A percentile compares a stretch with the other conserved stretches of the same genome.
phyloP scores from a whole-genome alignment of 2,888 invertebrate genomes.

The Drosophila cognata region DNA sequence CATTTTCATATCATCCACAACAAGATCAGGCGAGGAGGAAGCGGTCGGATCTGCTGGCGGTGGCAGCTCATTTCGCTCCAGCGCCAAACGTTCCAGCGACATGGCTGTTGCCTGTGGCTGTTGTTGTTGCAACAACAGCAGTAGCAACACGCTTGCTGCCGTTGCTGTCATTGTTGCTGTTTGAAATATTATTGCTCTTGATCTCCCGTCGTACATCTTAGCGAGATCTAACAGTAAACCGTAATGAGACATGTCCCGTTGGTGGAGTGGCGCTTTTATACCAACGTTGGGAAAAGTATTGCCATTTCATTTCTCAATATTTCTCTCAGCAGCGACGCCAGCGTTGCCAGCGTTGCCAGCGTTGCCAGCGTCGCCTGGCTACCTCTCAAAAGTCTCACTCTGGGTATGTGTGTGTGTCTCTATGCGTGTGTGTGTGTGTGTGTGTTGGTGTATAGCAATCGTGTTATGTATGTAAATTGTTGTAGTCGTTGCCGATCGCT shows the following conservation, averaged over 20 bases:
- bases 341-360: constrained; percentile 4
- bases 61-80: constrained; percentile 72
- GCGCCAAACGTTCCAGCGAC: constrained; percentile 78
- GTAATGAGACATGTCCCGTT: constrained; percentile 85
- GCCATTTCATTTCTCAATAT: constrained; percentile 80
- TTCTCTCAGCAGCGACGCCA: constrained; percentile 50
- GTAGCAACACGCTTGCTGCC: constrained; percentile 4
- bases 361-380: constrained; percentile 15
- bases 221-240: constrained; percentile 84
- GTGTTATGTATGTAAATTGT: constrained; percentile 79
- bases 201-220: constrained; percentile 84
- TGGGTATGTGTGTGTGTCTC: constrained; percentile 6
- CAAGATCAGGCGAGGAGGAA: constrained; percentile 34
- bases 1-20: constrained; percentile 76
- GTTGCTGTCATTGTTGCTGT: constrained; percentile 28
- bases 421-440: constrained; percentile 34
- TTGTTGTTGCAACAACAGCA: constrained; percentile 22
- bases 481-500: constrained; percentile 46
- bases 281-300: constrained; percentile 82
- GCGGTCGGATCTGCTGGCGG: constrained; percentile 26
- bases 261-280: constrained; percentile 84
- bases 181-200: constrained; percentile 50
- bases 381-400: constrained; percentile 24
- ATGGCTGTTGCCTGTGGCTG: constrained; percentile 55
- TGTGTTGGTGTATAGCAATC: constrained; percentile 46